These are phyloP conservation scores for Vannuccia rotundouncinata DNA, from an alignment of 2,888 invertebrate genomes.

Conservation along the genomic window DNA sequence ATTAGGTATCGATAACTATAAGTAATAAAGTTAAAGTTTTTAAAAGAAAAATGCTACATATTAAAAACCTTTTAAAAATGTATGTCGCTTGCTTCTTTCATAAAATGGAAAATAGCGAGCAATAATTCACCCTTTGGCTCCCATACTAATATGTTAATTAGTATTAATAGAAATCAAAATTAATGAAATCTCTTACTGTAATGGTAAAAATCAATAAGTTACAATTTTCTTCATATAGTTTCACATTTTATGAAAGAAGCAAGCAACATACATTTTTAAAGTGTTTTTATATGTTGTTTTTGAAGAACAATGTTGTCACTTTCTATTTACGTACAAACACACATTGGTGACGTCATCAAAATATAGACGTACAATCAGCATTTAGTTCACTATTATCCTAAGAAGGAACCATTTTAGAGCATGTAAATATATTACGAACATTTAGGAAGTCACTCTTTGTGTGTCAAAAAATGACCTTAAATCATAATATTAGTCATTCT, in stretches of 20 bases:
- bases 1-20: no score
- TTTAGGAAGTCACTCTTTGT: no score
- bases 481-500: no score
- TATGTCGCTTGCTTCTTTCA: background rate
- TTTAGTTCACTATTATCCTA: slow-evolving; percentile 9
- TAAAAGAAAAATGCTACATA: no score
- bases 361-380: slow-evolving; percentile 4
- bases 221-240: no score
- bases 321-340: slow-evolving; percentile 14
- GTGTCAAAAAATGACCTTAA: no score
- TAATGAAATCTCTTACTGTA: no score
- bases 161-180: no score
- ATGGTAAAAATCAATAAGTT: no score
- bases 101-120: background rate
- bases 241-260: slow-evolving; percentile 3
- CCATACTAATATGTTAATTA: no score
- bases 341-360: background rate
- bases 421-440: background rate
- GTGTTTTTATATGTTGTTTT: background rate
- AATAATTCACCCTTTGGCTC: background rate
- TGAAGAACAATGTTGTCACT: background rate
- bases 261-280: slow-evolving; percentile 7
- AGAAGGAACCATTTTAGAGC: slow-evolving; percentile 16
- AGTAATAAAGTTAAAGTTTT: no score
- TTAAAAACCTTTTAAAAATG: background rate